Percentiles rank a stretch among this genome's conserved stretches.
phyloP scores from a whole-genome alignment of 2,113 vertebrate species.

The Psilopsiagon aymara region DNA sequence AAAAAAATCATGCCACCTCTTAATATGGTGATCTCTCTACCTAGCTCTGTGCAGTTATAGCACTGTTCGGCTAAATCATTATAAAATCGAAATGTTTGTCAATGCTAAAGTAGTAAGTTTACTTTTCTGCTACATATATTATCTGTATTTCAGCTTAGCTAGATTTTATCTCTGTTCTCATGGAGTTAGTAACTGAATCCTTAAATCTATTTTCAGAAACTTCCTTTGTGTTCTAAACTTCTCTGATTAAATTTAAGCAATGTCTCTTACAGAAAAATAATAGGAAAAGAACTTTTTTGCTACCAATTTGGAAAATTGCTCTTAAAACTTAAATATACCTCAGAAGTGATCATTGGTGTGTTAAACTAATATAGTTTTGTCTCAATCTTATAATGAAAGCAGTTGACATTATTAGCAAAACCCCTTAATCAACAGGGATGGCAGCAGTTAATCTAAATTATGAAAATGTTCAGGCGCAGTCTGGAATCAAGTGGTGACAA shows the following conservation, averaged over 20 bases:
- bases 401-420: background rate
- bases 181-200: background rate
- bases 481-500: background rate
- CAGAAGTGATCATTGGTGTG: background rate
- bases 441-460: background rate
- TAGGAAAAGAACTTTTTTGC: background rate
- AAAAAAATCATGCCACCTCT: fast-evolving
- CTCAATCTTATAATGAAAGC: background rate
- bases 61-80: background rate
- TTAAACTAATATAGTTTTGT: background rate
- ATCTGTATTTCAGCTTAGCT: background rate
- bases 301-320: background rate
- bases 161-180: background rate
- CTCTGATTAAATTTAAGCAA: background rate
- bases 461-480: background rate
- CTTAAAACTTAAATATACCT: background rate
- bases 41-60: background rate
- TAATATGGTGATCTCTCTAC: background rate
- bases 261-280: background rate
- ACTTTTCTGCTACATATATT: background rate
- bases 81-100: background rate
- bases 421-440: background rate
- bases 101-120: background rate
- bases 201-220: background rate
- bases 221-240: background rate